A percentile compares a stretch with the other conserved stretches of the same genome.
Evolutionary conservation across 2,888 invertebrate genomes (phyloP).

Genomic region (Lithophane semibrunnea): DNA sequence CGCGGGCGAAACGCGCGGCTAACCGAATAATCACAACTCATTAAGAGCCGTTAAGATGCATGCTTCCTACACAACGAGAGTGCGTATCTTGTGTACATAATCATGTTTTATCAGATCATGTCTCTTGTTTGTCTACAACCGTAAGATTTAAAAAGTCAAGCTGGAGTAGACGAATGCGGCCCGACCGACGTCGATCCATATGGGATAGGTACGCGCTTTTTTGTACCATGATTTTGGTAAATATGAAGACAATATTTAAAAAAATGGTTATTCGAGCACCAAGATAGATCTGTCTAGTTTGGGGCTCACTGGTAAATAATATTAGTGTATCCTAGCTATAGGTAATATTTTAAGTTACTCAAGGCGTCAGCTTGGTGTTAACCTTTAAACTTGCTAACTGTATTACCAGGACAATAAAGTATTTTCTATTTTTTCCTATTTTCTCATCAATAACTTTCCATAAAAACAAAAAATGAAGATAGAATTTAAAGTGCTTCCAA

Average conservation of each 20-base stretch:
- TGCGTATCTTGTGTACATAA: constrained; percentile 41
- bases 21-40: constrained; percentile 64
- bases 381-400: not conserved
- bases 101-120: constrained; percentile 52
- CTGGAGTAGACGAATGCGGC: constrained; percentile 3
- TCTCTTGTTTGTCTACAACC: constrained; percentile 21
- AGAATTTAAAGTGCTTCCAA: constrained; percentile 40
- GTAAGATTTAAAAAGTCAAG: constrained; percentile 8
- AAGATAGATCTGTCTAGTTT: no score
- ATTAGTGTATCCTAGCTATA: no score
- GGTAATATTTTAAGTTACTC: not conserved
- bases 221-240: not conserved
- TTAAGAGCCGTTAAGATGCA: constrained; percentile 61
- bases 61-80: constrained; percentile 50
- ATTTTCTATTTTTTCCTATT: no score
- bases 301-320: no score
- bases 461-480: constrained; percentile 18
- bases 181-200: not conserved
- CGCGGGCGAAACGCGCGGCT: constrained; percentile 68
- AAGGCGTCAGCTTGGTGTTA: not conserved
- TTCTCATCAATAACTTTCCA: not conserved
- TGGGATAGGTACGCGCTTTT: not conserved
- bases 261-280: not conserved
- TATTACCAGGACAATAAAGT: not conserved
- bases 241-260: not conserved